Base-by-base conservation (phyloP, 2,888 invertebrate species). In the Plemyria rubiginata region DNA sequence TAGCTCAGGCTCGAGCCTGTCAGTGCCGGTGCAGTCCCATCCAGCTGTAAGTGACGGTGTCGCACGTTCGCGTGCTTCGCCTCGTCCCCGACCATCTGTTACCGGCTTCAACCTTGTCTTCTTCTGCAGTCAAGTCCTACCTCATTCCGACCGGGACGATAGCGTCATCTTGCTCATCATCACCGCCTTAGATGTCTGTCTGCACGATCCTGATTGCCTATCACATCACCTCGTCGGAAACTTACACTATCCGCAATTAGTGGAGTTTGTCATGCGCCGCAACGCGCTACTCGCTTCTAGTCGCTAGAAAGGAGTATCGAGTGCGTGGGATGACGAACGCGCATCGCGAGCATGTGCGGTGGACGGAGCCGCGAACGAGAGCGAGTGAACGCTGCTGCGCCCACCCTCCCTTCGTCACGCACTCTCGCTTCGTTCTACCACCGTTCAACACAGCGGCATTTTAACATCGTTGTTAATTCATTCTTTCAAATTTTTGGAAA, bases 1-100 rank as follows among this genome's bases (percentile, higher is more conserved):
- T 92, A 94, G 94, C 83, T 94, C 94, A 93, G 96, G 96, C 94
- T 96, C 96, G 93, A 96, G 96, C 94, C 94, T 96, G 90, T 96
- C 96, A 92, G 96, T 96, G 94, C 96, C 96, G 90, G 95, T 96
- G 84, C 93, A 96, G 86, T 96, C 95, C 82, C 94, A 93, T 84
- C 93, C 93, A 93, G 94, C 93, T 88, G 94, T 95, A 95, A 95
- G 95, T 95, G 88, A 91, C 49, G 38, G 13, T 82, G 81, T 81
- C 74, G 77, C 78, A 76, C 78, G 85, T 78, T 76, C 75, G 80
- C 78, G 82, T 79, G 79, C 80, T 79, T 82, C 82, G 81, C 84
- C 80, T 82, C 84, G 84, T 82, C 71, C 79, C 83, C 84, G 73
- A 71, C 81, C 77, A 80, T 83, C 81, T 80, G 77, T 84, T 86